Conservation (phyloP, 2,797 vertebrate genomes). For the Neosilurus mollespiculum region DNA sequence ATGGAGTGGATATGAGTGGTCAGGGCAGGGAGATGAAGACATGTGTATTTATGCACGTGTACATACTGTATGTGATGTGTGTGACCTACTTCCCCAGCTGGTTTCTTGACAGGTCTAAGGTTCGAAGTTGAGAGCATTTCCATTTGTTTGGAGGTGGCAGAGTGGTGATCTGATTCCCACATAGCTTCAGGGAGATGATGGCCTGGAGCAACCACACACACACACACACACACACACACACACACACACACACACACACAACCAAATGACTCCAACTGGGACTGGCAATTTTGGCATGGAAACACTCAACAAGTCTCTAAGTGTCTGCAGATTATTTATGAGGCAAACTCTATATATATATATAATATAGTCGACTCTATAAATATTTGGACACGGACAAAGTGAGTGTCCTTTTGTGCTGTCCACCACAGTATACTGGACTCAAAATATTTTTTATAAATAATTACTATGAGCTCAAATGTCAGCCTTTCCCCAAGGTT, state of each 20-base stretch:
- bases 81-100: conserved; percentile 88
- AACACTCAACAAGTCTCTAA: conserved; percentile 5
- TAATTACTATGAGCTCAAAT: not conserved
- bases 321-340: conserved; percentile 11
- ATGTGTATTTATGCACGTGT: conserved; percentile 20
- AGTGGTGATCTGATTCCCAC: conserved; percentile 81
- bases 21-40: not conserved
- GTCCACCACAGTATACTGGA: not conserved
- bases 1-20: conserved; percentile 28
- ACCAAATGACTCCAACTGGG: not conserved
- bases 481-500: not conserved
- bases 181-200: conserved; percentile 80
- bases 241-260: conserved; percentile 35
- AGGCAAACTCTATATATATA: too few relatives aligned
- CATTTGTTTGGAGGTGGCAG: conserved; percentile 84
- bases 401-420: not conserved
- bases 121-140: conserved; percentile 85
- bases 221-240: conserved; percentile 24
- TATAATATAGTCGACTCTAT: too few relatives aligned
- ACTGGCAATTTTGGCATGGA: not conserved
- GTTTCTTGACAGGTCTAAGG: conserved; percentile 91
- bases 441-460: not conserved
- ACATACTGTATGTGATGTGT: not conserved
- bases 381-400: not conserved
- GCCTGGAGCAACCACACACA: conserved; percentile 69